Conservation (phyloP, 2,888 invertebrate species). For the Leptinotarsa rubiginosa region DNA sequence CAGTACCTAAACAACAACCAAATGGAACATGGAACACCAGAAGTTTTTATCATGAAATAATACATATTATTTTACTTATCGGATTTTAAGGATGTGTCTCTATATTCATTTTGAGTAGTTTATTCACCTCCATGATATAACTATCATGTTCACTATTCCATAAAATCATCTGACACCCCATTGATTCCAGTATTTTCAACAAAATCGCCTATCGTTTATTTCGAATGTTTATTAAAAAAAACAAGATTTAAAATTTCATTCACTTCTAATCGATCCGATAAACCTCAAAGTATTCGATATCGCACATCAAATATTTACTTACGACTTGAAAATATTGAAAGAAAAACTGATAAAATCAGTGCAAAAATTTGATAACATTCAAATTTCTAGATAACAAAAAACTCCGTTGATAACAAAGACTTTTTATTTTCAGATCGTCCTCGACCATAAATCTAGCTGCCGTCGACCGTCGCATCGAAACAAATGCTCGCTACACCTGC, state of each 20-base stretch:
- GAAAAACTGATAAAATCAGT: conserved; percentile 41
- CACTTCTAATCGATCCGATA: conserved; percentile 25
- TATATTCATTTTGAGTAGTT: too few relatives aligned
- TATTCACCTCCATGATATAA: too few relatives aligned
- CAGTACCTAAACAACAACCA: too few relatives aligned
- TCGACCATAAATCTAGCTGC: conserved; percentile 33
- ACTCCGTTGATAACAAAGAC: conserved; percentile 18
- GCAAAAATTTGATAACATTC: conserved; percentile 39
- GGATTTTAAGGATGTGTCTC: too few relatives aligned
- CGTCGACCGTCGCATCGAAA: conserved; percentile 52
- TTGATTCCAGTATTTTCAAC: too few relatives aligned
- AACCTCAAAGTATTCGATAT: conserved; percentile 30
- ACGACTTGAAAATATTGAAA: conserved; percentile 32
- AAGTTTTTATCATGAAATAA: too few relatives aligned
- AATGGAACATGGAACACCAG: too few relatives aligned
- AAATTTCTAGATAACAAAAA: conserved; percentile 23
- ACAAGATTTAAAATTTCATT: not conserved
- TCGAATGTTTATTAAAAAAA: not conserved
- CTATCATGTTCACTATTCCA: too few relatives aligned
- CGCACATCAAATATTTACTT: conserved; percentile 33
- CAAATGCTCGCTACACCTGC: conserved; percentile 37
- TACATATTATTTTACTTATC: too few relatives aligned
- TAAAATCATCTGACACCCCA: too few relatives aligned
- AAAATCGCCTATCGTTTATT: too few relatives aligned
- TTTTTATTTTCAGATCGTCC: conserved; percentile 44